Conservation (phyloP, 2,113 vertebrate genomes). For the Leucopsar rothschildi region DNA sequence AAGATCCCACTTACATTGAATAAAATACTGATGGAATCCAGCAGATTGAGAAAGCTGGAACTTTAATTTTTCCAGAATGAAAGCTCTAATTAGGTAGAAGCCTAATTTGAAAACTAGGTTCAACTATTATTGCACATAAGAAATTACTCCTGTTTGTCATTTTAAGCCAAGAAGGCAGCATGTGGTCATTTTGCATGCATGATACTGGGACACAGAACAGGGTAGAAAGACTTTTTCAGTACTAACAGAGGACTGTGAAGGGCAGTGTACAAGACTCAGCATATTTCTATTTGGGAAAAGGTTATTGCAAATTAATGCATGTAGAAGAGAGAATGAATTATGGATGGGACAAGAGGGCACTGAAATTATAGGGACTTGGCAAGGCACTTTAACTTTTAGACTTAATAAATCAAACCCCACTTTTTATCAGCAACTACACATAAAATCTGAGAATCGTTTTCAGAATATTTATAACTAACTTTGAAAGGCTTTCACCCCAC, state of each 20-base stretch:
- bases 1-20: background rate
- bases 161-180: background rate
- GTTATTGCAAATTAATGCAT: background rate
- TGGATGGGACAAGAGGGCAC: background rate
- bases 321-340: background rate
- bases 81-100: background rate
- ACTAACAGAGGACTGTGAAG: background rate
- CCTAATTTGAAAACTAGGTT: background rate
- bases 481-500: background rate
- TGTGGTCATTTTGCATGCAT: background rate
- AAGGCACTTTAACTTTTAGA: background rate
- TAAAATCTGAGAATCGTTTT: background rate
- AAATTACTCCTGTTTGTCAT: background rate
- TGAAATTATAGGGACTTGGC: background rate
- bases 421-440: background rate
- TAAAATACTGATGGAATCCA: background rate
- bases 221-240: background rate
- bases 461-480: background rate
- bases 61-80: background rate
- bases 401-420: background rate
- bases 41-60: background rate
- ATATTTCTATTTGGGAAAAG: background rate
- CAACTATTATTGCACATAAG: background rate
- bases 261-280: background rate
- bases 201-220: background rate